A percentile compares a stretch with the other conserved stretches of the same genome.
These are phyloP conservation scores for Rhinella marina DNA, from an alignment of 2,797 vertebrate genomes.

Conservation along the genomic window DNA sequence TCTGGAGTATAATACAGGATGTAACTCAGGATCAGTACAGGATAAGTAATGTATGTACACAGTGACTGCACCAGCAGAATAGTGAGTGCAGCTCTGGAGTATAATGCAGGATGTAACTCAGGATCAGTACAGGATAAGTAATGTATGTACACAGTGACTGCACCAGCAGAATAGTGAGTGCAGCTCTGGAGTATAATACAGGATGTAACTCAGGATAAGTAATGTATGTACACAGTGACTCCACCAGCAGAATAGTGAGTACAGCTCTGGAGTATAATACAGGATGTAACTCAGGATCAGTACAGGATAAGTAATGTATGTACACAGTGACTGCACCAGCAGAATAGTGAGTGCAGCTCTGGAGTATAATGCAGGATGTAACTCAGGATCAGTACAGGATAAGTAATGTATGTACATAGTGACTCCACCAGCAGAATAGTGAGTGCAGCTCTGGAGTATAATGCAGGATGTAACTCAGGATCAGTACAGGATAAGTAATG, in stretches of 20 bases:
- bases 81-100: no score
- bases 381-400: background rate
- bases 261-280: background rate
- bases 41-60: no score
- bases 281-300: background rate
- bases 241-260: background rate
- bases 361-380: background rate
- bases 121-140: no score
- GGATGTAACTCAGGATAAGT: background rate
- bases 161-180: no score
- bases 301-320: background rate
- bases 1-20: no score
- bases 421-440: background rate
- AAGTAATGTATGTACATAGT: background rate
- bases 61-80: no score
- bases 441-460: background rate
- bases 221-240: slow-evolving; percentile 4
- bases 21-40: no score
- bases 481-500: no score
- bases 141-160: no score
- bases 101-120: no score
- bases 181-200: slow-evolving; percentile 13
- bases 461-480: background rate
- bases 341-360: slow-evolving; percentile 10
- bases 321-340: background rate